A percentile compares a stretch with the other conserved stretches of the same genome.
phyloP scores from a whole-genome alignment of 1,140 invertebrate species.

The Musca domestica region DNA sequence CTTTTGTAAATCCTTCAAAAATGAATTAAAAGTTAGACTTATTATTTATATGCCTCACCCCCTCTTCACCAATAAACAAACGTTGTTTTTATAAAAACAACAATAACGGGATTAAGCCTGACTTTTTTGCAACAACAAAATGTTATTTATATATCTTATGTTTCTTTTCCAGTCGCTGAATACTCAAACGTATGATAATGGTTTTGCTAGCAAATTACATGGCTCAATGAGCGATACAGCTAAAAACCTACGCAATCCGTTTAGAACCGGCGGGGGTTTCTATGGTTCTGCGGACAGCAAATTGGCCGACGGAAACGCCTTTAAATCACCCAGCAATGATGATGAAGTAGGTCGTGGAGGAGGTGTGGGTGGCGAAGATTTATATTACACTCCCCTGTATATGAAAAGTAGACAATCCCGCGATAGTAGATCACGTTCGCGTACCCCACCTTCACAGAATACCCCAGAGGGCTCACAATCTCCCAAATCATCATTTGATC shows the following conservation, averaged over 20 bases:
- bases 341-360: background rate
- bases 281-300: background rate
- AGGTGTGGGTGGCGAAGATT: background rate
- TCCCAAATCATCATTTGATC: conserved; percentile 41
- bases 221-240: background rate
- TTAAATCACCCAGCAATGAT: no score
- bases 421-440: background rate
- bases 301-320: no score
- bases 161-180: background rate
- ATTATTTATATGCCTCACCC: no score
- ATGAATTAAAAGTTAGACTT: no score
- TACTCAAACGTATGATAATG: conserved; percentile 1
- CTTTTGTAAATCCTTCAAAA: no score
- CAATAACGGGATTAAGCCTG: no score
- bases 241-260: background rate
- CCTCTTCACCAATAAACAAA: no score
- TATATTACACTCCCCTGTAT: background rate
- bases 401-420: background rate
- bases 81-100: no score
- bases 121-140: no score
- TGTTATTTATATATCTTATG: no score
- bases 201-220: background rate
- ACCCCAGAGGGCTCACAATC: conserved; percentile 37
- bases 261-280: background rate
- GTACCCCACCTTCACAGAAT: conserved; percentile 30